Evolutionary conservation across 2,797 vertebrate genomes (phyloP).

Genomic region (Myotis findleyi): DNA sequence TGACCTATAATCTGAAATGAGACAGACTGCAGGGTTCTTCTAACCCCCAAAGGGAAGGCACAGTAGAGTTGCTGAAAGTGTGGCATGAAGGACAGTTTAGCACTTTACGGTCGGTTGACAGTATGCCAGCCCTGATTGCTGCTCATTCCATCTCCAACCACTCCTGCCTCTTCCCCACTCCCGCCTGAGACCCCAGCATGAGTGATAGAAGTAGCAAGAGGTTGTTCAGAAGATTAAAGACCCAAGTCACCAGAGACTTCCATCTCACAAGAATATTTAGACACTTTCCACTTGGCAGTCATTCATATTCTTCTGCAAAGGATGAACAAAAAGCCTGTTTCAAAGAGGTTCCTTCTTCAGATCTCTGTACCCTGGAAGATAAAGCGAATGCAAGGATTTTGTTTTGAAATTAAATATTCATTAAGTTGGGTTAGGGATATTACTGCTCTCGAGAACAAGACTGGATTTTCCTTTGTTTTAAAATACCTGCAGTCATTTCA

Average conservation of each 20-base stretch:
- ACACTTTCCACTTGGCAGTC: slow-evolving; percentile 45
- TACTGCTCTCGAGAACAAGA: slow-evolving; percentile 56
- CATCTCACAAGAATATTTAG: slow-evolving; percentile 36
- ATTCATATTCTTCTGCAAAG: slow-evolving; percentile 66
- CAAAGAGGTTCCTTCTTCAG: slow-evolving; percentile 56
- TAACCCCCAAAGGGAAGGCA: not conserved
- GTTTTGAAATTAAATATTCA: slow-evolving; percentile 78
- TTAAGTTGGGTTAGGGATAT: slow-evolving; percentile 39
- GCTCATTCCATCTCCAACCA: not conserved
- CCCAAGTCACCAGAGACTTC: slow-evolving; percentile 55
- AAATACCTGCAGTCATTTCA: slow-evolving; percentile 56
- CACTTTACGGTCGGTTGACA: slow-evolving; percentile 17
- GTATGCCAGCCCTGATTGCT: not conserved
- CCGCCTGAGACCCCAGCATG: not conserved
- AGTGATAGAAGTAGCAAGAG: slow-evolving; percentile 35
- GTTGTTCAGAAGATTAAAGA: slow-evolving; percentile 70
- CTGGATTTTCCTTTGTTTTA: slow-evolving; percentile 15
- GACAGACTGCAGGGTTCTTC: not conserved
- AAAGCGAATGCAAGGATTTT: slow-evolving; percentile 55
- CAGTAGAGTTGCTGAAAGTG: not conserved
- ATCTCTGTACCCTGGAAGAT: slow-evolving; percentile 65
- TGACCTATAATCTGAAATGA: not conserved
- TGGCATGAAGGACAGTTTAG: not conserved
- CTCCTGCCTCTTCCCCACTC: not conserved
- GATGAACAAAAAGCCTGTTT: slow-evolving; percentile 34